Evolutionary conservation across 2,888 invertebrate species (phyloP).

Genomic region (Nomada lathburiana): DNA sequence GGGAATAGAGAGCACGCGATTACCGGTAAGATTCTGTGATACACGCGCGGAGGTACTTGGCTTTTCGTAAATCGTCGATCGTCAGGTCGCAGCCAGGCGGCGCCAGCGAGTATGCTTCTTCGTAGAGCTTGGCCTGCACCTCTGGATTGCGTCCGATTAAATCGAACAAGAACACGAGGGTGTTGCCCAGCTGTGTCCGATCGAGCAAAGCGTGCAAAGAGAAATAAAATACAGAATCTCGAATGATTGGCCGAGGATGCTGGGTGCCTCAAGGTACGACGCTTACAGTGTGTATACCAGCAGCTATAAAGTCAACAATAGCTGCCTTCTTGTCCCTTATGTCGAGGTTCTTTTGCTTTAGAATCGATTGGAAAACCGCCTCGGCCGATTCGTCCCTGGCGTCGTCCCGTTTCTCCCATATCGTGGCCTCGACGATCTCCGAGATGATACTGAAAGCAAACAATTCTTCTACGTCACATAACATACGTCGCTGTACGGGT

Average conservation of each 20-base stretch:
- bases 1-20: neutral
- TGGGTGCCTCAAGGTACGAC: neutral
- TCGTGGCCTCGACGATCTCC: slow-evolving; percentile 90
- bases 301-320: slow-evolving; percentile 94
- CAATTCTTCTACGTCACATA: neutral
- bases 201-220: neutral
- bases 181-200: slow-evolving; percentile 89
- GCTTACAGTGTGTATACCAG: slow-evolving; percentile 93
- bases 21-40: slow-evolving; percentile 90
- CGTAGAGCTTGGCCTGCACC: slow-evolving; percentile 88
- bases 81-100: slow-evolving; percentile 86
- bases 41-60: slow-evolving; percentile 92
- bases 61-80: slow-evolving; percentile 87
- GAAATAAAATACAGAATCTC: neutral
- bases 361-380: slow-evolving; percentile 91
- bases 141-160: slow-evolving; percentile 89
- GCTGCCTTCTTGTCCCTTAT: slow-evolving; percentile 93
- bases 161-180: slow-evolving; percentile 91
- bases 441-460: slow-evolving; percentile 88
- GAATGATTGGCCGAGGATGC: neutral
- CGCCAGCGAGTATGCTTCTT: slow-evolving; percentile 87
- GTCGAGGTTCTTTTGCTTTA: slow-evolving; percentile 90
- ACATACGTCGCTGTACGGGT: neutral
- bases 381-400: slow-evolving; percentile 87
- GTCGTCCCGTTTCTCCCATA: slow-evolving; percentile 86